Evolutionary conservation across 2,113 vertebrate species (phyloP), one percentile per base, ranked within the genome.

Genomic region (Neopipo cinnamomea): DNA sequence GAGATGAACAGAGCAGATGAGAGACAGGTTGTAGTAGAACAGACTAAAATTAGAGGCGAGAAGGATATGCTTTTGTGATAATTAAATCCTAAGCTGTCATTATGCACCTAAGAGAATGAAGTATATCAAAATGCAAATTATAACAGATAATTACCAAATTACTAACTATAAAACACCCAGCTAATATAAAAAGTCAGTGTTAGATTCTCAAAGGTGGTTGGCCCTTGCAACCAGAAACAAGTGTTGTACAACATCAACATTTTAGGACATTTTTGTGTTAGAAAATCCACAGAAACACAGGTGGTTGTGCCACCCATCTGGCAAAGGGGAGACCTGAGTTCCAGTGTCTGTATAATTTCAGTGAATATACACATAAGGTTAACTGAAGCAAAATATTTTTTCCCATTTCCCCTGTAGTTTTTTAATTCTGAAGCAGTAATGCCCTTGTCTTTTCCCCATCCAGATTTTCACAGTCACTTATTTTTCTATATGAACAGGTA

Each of bases 71-170:
- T 22, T 90, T 83, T 80, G 47, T 70, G 82, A 95, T 88, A 91
- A 96, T 86, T 96, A 94, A 94, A 93, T 93, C 55, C 72, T 90
- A 88, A 93, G 20, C 59, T 94, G 91, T 88, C 77, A 90, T 93
- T 85, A 93, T 55, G 94, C 75, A 90, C 59, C 85, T 95, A 93
- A 90, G 72, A 88, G 85, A 96, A 92, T 71, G 75, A 52, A 86
- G 56, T 80, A 44, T 85, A 88, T 91, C 37, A 93, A 95, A 95
- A 94, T 94, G 88, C 75, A 95, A 96, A 95, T 96, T 80, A 88
- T 89, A 89, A 93, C 44, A 88, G 67, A 88, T 80, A 89, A 95
- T 95, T 92, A 93, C 86, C 80, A 71, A 96, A 97, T 95, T 91
- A 47, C 89, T 89, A 78, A 92, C 94, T 86, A 92, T 91, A 88